Base-by-base conservation (phyloP, 2,888 invertebrate species). In the Graphium colonna region DNA sequence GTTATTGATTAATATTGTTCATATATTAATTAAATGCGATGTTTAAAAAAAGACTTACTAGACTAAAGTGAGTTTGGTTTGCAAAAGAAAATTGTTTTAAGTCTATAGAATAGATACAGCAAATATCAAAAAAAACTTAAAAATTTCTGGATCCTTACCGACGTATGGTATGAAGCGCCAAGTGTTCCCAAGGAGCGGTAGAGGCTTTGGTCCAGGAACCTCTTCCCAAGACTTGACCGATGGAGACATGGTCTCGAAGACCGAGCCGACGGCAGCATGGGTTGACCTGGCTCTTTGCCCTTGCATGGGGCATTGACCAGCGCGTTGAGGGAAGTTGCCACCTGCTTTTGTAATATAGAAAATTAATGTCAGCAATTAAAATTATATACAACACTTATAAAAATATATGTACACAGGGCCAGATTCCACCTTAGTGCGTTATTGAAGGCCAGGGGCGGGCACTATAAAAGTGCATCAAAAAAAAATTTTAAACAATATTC, bases 151-250 rank as follows among this genome's bases (percentile, higher is more conserved):
- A 28, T 3, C 67, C 89, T 83, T 73, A 92, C 92, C 92, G 53
- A 93, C 82, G 67, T 85, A 90, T 26, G 93, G 92, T 17, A 91
- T 81, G 62, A 93, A 92, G 60, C 92, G 78, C 93, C 93, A 93
- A 2, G 90, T 91, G 61, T 92, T 93, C 0, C 93, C 93, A 7
- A 93, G 67, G 0, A 92, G 48, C 0, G 92, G 92, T n/a, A 92
- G 58, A 0, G 92, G 90, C 61, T 85, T 91, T 0, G 92, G 92
- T 0, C 92, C 92, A 0, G 93, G 93, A 0, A 93, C 90, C 21
- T 90, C 81, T 0, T 86, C 79, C 83, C 92, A 92, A 13, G 91
- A 79, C 55, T 81, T 80, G 3, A 85, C 80, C 5, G 73, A 68
- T 0, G 77, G 71, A 36, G 81, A 69, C 15, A 80, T 61, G 5